Evolutionary conservation across 2,113 vertebrate species (phyloP).

Genomic region (Scolopax mira): DNA sequence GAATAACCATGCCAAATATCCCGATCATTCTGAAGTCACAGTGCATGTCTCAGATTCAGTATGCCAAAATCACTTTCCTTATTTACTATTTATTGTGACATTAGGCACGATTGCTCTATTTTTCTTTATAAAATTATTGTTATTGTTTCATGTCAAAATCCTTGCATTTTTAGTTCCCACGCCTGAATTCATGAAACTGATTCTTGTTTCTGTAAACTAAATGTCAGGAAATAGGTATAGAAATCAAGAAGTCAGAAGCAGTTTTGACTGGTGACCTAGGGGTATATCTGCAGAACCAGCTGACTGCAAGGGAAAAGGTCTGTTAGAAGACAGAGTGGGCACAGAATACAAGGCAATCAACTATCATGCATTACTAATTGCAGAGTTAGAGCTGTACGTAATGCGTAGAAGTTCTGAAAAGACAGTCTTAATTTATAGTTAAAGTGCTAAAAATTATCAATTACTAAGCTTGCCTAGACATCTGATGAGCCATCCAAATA

Average conservation of each 20-base stretch:
- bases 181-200: not conserved
- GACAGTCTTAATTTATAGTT: not conserved
- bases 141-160: not conserved
- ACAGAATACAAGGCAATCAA: not conserved
- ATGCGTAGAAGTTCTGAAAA: not conserved
- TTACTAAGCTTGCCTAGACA: not conserved
- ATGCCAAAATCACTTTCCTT: not conserved
- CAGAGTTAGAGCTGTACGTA: not conserved
- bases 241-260: slow-evolving; percentile 19
- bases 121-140: not conserved
- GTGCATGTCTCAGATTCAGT: not conserved
- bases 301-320: not conserved
- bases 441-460: not conserved
- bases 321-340: not conserved
- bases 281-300: not conserved
- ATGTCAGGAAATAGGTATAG: slow-evolving; percentile 42
- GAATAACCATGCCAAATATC: not conserved
- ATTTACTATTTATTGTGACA: not conserved
- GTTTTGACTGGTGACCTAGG: not conserved
- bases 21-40: not conserved
- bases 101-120: not conserved
- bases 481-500: not conserved
- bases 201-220: not conserved
- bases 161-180: not conserved
- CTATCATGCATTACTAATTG: not conserved